These are phyloP conservation scores for Siphamia tubifer DNA, from an alignment of 2,113 vertebrate genomes.

Conservation along the genomic window DNA sequence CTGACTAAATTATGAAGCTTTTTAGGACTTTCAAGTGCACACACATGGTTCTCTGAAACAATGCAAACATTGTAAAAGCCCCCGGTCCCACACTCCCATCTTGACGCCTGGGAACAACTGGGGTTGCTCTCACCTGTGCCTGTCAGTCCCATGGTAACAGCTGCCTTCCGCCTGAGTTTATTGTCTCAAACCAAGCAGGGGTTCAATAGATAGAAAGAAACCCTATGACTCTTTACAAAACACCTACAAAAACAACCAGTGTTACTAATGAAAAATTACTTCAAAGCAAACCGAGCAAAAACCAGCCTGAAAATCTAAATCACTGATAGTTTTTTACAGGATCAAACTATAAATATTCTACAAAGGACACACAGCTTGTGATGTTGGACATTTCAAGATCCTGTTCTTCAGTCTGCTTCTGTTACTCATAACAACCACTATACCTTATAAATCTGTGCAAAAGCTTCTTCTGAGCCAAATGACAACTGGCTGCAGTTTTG, in stretches of 20 bases:
- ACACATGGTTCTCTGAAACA: constrained; percentile 11
- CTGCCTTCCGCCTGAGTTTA: constrained; percentile 56
- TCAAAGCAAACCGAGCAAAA: no score
- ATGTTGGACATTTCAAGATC: neutral
- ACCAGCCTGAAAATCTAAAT: no score
- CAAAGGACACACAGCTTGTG: neutral
- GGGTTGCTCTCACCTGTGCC: constrained; percentile 72
- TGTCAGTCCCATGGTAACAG: constrained; percentile 73
- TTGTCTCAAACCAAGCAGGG: constrained; percentile 28
- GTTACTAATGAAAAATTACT: neutral
- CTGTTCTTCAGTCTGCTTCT: neutral
- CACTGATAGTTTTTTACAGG: neutral
- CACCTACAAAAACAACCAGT: neutral
- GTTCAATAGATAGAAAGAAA: neutral
- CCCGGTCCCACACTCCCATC: neutral
- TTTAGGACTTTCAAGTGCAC: neutral
- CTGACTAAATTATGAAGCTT: neutral
- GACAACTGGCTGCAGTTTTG: no score
- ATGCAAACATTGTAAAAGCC: constrained; percentile 51
- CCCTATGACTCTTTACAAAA: neutral
- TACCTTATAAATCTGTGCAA: no score
- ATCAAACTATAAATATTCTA: neutral
- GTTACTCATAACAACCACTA: neutral
- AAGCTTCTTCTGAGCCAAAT: no score
- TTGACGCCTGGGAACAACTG: constrained; percentile 62